These are phyloP conservation scores for Agrypnus murinus DNA, from an alignment of 2,888 invertebrate species.

Conservation along the genomic window DNA sequence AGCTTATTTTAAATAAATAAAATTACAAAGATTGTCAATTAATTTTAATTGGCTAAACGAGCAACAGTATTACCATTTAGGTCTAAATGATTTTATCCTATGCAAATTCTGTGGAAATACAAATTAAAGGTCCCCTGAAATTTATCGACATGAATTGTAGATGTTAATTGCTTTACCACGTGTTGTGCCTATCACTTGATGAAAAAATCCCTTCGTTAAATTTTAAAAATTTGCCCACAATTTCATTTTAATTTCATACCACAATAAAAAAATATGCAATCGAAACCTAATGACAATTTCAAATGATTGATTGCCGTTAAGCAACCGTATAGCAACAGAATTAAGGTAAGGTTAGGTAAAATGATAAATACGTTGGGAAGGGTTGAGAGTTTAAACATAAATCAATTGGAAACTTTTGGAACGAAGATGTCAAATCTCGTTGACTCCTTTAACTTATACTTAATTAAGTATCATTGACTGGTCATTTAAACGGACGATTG, in stretches of 20 bases:
- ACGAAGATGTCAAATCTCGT: not conserved
- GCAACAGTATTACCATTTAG: slow-evolving; percentile 23
- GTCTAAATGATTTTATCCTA: slow-evolving; percentile 20
- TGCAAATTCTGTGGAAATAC: slow-evolving; percentile 25
- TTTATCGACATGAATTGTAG: slow-evolving; percentile 23
- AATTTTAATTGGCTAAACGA: slow-evolving; percentile 24
- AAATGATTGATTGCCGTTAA: too few relatives aligned
- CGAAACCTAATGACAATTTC: too few relatives aligned
- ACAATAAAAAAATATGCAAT: too few relatives aligned
- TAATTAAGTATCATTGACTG: slow-evolving; percentile 6
- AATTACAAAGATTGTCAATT: slow-evolving; percentile 14
- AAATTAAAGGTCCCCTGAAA: slow-evolving; percentile 23
- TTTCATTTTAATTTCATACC: too few relatives aligned
- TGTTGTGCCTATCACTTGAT: slow-evolving; percentile 4
- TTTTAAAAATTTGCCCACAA: too few relatives aligned
- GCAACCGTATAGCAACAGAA: too few relatives aligned
- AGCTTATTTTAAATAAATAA: too few relatives aligned
- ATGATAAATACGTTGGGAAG: too few relatives aligned
- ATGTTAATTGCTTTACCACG: slow-evolving; percentile 25
- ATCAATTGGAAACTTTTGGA: too few relatives aligned
- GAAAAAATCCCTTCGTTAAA: not conserved
- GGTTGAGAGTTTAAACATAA: too few relatives aligned
- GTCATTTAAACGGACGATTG: slow-evolving; percentile 2
- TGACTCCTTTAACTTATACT: not conserved
- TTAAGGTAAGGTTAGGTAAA: too few relatives aligned